These are phyloP conservation scores for Amphipoea lucens DNA, from an alignment of 2,888 invertebrate genomes.

Conservation along the genomic window DNA sequence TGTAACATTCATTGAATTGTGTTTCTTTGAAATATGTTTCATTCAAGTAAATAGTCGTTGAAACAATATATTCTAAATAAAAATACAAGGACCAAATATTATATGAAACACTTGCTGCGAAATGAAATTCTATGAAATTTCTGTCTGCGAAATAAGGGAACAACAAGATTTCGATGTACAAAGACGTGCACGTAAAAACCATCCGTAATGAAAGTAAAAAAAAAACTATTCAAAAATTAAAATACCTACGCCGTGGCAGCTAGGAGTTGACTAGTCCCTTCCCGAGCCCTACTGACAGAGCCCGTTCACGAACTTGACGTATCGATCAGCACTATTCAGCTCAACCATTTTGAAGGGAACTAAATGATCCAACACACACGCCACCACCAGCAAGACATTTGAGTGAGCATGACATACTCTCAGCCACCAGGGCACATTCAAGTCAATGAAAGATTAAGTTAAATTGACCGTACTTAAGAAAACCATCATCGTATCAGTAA, in stretches of 20 bases:
- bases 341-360: neutral
- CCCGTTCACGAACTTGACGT: neutral
- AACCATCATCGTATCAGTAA: neutral
- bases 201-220: neutral
- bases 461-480: neutral
- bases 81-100: no score
- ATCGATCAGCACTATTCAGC: neutral
- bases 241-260: neutral
- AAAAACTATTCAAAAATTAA: neutral
- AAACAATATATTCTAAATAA: no score
- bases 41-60: no score
- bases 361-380: neutral
- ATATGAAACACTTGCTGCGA: no score
- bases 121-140: no score
- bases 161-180: no score
- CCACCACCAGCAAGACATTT: neutral
- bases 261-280: neutral
- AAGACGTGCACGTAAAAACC: neutral
- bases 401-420: neutral
- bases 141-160: no score
- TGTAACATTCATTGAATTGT: no score
- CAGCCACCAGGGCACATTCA: neutral
- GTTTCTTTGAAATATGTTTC: no score
- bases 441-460: neutral
- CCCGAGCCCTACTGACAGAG: neutral